Conservation (phyloP, 2,797 vertebrate genomes). For the Austrolebias charrua region DNA sequence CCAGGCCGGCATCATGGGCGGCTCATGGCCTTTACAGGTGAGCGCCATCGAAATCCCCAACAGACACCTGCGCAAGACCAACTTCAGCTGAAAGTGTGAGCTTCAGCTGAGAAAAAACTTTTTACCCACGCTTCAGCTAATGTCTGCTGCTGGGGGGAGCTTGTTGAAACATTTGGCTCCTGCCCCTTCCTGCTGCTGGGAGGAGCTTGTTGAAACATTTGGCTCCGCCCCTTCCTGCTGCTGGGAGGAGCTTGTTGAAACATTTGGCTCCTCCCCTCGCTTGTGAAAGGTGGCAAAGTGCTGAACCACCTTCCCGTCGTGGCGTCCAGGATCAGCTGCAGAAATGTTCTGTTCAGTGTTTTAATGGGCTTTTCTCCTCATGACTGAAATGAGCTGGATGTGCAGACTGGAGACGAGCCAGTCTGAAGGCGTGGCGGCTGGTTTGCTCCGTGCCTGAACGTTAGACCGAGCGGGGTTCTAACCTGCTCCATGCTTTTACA, state of each 20-base stretch:
- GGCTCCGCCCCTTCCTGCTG: conserved; percentile 11
- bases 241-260: not conserved
- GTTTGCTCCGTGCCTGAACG: conserved; percentile 36
- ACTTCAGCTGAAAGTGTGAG: conserved; percentile 83
- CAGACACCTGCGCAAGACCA: conserved; percentile 90
- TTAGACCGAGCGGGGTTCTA: conserved; percentile 1
- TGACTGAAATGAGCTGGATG: conserved; percentile 28
- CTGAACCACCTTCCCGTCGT: conserved; percentile 15
- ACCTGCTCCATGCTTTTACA: not conserved
- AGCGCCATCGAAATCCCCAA: conserved; percentile 97
- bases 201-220: not conserved
- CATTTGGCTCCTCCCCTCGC: not conserved
- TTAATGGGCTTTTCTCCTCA: conserved; percentile 5
- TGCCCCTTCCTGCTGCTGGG: conserved; percentile 13
- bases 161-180: not conserved
- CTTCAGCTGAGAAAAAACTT: conserved; percentile 11
- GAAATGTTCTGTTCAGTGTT: not conserved
- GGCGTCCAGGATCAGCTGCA: not conserved
- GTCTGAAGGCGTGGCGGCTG: not conserved
- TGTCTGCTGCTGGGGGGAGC: conserved; percentile 10
- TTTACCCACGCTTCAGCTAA: conserved; percentile 7
- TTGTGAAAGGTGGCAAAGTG: not conserved
- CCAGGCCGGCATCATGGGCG: conserved; percentile 96
- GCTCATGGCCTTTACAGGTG: conserved; percentile 97
- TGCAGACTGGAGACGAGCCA: conserved; percentile 31